A percentile compares a stretch with the other conserved stretches of the same genome.
These are phyloP conservation scores for Apeira syringaria DNA, from an alignment of 2,888 invertebrate genomes.

Conservation along the genomic window DNA sequence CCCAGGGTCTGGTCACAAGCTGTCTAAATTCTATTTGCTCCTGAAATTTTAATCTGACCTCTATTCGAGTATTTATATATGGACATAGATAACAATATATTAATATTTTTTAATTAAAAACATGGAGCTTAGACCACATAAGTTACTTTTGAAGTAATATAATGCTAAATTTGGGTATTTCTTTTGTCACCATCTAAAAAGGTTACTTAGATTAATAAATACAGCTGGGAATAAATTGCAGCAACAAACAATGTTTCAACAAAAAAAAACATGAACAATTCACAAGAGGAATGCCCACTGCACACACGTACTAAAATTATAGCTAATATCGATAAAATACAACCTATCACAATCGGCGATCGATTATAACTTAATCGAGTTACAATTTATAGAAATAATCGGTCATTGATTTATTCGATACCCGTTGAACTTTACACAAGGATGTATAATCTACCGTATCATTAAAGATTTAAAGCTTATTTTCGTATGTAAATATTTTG, in stretches of 20 bases:
- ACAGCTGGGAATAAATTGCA: background rate
- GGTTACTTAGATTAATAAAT: too few species aligned
- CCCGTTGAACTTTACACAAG: constrained; percentile 27
- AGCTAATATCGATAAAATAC: constrained; percentile 34
- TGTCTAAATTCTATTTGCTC: too few species aligned
- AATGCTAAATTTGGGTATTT: too few species aligned
- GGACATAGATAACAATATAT: too few species aligned
- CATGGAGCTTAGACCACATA: too few species aligned
- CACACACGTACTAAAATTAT: constrained; percentile 19
- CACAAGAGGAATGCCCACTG: constrained; percentile 10
- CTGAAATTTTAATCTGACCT: too few species aligned
- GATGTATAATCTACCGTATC: constrained; percentile 34
- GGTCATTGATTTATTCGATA: constrained; percentile 74
- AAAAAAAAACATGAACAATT: constrained; percentile 9
- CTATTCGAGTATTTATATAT: too few species aligned
- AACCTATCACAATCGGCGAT: constrained; percentile 62
- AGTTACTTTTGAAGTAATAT: too few species aligned
- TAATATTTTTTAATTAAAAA: too few species aligned
- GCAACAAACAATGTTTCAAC: background rate
- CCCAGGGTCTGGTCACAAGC: too few species aligned
- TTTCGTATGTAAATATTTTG: constrained; percentile 28
- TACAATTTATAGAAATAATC: constrained; percentile 82
- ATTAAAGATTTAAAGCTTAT: constrained; percentile 25
- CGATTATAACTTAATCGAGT: constrained; percentile 81
- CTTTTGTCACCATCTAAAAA: too few species aligned